Evolutionary conservation across 1,140 invertebrate species (phyloP).

Genomic region (Luehdorfia chinensis): DNA sequence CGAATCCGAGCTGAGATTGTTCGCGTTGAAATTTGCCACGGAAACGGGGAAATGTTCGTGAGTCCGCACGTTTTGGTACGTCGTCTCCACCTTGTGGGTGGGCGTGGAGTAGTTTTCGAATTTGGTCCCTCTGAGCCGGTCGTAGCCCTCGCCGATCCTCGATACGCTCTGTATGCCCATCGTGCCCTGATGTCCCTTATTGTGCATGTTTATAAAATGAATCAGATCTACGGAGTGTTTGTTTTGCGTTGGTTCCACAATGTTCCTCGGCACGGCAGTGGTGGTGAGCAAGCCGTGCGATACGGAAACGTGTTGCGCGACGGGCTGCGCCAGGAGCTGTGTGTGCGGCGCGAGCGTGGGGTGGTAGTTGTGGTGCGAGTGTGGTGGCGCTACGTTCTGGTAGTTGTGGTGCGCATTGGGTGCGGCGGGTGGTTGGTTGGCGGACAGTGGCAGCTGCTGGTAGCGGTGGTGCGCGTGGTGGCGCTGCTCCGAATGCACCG

Average conservation of each 20-base stretch:
- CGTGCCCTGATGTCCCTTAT: constrained; percentile 31
- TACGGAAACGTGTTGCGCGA: constrained; percentile 26
- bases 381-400: constrained; percentile 50
- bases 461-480: constrained; percentile 59
- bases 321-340: constrained; percentile 25
- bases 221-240: constrained; percentile 56
- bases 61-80: constrained; percentile 52
- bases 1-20: constrained; percentile 59
- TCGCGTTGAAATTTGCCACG: constrained; percentile 44
- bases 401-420: constrained; percentile 53
- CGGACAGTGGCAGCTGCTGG: constrained; percentile 65
- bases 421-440: constrained; percentile 41
- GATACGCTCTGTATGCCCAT: constrained; percentile 52
- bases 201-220: constrained; percentile 50
- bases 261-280: constrained; percentile 35
- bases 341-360: constrained; percentile 19
- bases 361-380: constrained; percentile 57
- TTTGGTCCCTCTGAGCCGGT: constrained; percentile 43
- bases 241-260: constrained; percentile 42
- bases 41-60: constrained; percentile 47
- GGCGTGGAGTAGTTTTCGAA: constrained; percentile 50
- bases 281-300: constrained; percentile 38
- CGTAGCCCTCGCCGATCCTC: constrained; percentile 41
- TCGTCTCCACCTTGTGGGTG: constrained; percentile 49
- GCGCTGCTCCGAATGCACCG: constrained; percentile 51